Evolutionary conservation across 2,888 invertebrate species (phyloP).

Genomic region (Melitaea athalia): DNA sequence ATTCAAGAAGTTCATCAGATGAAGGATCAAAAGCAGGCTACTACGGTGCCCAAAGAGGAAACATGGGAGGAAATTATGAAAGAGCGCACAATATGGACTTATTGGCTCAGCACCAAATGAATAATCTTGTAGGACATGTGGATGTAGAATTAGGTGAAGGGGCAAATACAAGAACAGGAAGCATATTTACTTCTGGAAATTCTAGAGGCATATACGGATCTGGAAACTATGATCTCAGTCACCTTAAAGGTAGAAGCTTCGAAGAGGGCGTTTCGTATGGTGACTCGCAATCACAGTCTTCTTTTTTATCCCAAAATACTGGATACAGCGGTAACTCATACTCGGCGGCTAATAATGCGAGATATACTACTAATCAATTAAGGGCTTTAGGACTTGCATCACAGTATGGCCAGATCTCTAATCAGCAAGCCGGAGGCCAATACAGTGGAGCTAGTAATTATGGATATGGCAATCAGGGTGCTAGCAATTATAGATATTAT

Average conservation of each 20-base stretch:
- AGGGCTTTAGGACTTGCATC: conserved; percentile 48
- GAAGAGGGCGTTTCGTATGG: conserved; percentile 55
- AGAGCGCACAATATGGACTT: conserved; percentile 76
- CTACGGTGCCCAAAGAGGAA: conserved; percentile 77
- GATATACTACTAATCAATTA: conserved; percentile 46
- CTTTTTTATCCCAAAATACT: conserved; percentile 34
- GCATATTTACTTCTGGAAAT: conserved; percentile 70
- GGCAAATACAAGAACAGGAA: conserved; percentile 61
- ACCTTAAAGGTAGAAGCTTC: conserved; percentile 70
- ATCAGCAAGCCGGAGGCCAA: conserved; percentile 50
- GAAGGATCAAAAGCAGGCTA: conserved; percentile 72
- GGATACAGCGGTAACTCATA: conserved; percentile 35
- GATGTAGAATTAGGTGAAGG: conserved; percentile 73
- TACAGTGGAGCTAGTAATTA: conserved; percentile 47
- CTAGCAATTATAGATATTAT: conserved; percentile 49
- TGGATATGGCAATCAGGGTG: conserved; percentile 49
- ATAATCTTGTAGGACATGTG: conserved; percentile 67
- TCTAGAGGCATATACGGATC: conserved; percentile 72
- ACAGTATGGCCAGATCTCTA: conserved; percentile 46
- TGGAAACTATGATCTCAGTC: conserved; percentile 64
- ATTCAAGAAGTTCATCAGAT: conserved; percentile 73
- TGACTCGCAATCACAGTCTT: conserved; percentile 42
- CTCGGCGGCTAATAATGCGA: conserved; percentile 29
- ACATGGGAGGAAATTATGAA: conserved; percentile 79
- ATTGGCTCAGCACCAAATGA: conserved; percentile 75